Evolutionary conservation across 2,888 invertebrate species (phyloP).

Genomic region (Leistus spinibarbis): DNA sequence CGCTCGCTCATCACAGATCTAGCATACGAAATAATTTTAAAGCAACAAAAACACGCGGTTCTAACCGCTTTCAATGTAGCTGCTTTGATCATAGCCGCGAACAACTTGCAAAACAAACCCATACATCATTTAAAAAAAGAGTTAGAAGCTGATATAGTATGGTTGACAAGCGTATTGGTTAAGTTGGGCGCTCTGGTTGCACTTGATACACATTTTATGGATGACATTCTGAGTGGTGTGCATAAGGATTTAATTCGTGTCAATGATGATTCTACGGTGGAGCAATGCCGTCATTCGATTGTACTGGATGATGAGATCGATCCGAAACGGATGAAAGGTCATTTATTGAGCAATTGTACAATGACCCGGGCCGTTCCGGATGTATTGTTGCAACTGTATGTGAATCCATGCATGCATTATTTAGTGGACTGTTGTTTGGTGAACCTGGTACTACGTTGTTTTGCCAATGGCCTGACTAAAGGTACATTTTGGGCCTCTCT

Average conservation of each 20-base stretch:
- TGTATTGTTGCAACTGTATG: conserved; percentile 74
- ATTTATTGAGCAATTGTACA: conserved; percentile 67
- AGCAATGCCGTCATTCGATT: conserved; percentile 56
- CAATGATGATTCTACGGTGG: conserved; percentile 53
- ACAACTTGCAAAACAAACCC: conserved; percentile 56
- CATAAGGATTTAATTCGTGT: conserved; percentile 62
- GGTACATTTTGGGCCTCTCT: background rate
- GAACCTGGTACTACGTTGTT: conserved; percentile 59
- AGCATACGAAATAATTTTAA: conserved; percentile 71
- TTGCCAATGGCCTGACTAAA: background rate
- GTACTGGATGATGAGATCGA: conserved; percentile 57
- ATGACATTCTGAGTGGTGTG: conserved; percentile 62
- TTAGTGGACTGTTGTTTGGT: conserved; percentile 65
- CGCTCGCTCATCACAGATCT: conserved; percentile 68
- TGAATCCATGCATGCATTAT: conserved; percentile 76
- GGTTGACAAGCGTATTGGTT: conserved; percentile 59
- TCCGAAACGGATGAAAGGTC: conserved; percentile 65
- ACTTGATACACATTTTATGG: conserved; percentile 56
- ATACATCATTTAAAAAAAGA: conserved; percentile 57
- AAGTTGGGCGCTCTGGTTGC: conserved; percentile 57
- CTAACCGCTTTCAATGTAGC: conserved; percentile 76
- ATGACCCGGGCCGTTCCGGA: conserved; percentile 73
- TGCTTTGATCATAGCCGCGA: conserved; percentile 66
- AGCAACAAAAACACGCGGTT: conserved; percentile 72
- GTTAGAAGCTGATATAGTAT: conserved; percentile 61